These are phyloP conservation scores for Chrysolina haemoptera DNA, from an alignment of 2,888 invertebrate genomes.

Conservation along the genomic window DNA sequence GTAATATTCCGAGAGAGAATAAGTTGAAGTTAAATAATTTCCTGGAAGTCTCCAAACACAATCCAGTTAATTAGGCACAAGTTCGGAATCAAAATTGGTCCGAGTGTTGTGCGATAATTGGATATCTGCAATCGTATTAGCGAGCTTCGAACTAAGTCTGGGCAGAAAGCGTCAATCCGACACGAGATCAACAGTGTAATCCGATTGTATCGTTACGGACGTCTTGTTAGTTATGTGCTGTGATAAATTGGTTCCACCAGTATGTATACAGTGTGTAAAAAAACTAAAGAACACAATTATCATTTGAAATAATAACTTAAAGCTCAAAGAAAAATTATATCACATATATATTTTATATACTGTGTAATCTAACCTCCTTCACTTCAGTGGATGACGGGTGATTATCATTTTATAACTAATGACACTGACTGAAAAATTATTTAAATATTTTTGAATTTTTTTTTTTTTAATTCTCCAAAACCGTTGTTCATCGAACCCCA, in stretches of 20 bases:
- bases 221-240: conserved; percentile 66
- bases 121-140: conserved; percentile 65
- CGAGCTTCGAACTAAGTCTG: conserved; percentile 55
- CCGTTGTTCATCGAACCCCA: no score
- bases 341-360: no score
- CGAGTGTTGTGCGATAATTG: conserved; percentile 57
- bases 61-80: conserved; percentile 36
- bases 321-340: no score
- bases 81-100: conserved; percentile 34
- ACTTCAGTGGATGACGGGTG: no score
- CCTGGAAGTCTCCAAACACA: conserved; percentile 20
- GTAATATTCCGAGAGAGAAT: neutral
- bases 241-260: conserved; percentile 38
- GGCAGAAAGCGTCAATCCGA: conserved; percentile 65
- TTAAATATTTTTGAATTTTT: no score
- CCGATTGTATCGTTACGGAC: conserved; percentile 69
- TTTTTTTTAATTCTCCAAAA: no score
- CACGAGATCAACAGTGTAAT: conserved; percentile 68
- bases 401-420: no score
- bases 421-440: no score
- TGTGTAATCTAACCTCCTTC: no score
- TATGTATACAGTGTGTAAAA: neutral
- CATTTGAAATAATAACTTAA: no score
- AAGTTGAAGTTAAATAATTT: neutral
- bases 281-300: no score